A percentile compares a stretch with the other conserved stretches of the same genome.
These are phyloP conservation scores for Nymphicus hollandicus DNA, from an alignment of 2,113 vertebrate species.

Conservation along the genomic window DNA sequence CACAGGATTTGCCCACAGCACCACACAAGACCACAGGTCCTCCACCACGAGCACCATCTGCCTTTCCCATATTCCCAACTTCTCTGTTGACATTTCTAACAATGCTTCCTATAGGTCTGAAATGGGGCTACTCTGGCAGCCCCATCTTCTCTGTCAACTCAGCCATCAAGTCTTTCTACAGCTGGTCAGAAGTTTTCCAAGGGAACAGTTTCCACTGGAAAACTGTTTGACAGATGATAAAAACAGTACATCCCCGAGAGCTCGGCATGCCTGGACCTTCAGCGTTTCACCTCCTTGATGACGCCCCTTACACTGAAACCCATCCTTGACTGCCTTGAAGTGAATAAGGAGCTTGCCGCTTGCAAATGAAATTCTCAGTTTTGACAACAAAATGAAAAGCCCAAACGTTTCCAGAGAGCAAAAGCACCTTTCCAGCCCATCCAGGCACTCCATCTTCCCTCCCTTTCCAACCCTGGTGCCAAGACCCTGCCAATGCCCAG, in stretches of 20 bases:
- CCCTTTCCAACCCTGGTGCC: neutral
- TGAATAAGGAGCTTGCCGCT: neutral
- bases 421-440: neutral
- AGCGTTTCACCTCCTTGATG: neutral
- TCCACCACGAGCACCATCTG: neutral
- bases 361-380: neutral
- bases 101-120: accelerated
- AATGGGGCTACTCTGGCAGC: neutral
- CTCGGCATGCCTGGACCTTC: neutral
- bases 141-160: neutral
- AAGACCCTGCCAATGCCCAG: neutral
- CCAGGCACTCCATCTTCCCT: neutral
- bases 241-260: neutral
- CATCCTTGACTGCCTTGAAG: neutral
- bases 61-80: neutral
- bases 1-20: neutral
- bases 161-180: neutral
- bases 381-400: neutral
- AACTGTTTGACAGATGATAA: neutral
- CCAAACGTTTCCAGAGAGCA: neutral
- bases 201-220: neutral
- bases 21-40: neutral
- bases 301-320: neutral
- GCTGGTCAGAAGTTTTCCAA: neutral
- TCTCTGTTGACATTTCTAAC: neutral